A percentile compares a stretch with the other conserved stretches of the same genome.
phyloP scores from a whole-genome alignment of 2,797 vertebrate genomes.

The Ctenopoma multispine region DNA sequence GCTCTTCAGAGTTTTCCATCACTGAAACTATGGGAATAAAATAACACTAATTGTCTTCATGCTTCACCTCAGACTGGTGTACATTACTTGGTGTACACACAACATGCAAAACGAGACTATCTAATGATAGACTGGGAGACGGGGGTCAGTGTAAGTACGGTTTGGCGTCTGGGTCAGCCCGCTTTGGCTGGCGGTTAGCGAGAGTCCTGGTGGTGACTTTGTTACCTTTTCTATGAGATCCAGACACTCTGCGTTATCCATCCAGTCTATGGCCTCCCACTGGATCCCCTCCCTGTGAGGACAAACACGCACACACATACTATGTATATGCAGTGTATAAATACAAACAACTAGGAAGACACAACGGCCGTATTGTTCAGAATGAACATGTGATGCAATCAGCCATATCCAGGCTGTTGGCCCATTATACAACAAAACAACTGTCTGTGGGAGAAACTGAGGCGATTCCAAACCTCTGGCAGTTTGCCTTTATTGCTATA shows the following conservation, averaged over 20 bases:
- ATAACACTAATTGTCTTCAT: conserved; percentile 59
- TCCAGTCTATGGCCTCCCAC: conserved; percentile 96
- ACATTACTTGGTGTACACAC: conserved; percentile 65
- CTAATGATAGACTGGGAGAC: conserved; percentile 69
- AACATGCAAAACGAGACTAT: conserved; percentile 68
- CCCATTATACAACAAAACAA: conserved; percentile 76
- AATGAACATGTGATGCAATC: conserved; percentile 81
- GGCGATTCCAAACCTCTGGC: conserved; percentile 66
- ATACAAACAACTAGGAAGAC: conserved; percentile 63
- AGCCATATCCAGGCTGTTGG: conserved; percentile 73
- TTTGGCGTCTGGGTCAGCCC: conserved; percentile 65
- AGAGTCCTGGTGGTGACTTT: conserved; percentile 53
- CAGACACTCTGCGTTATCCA: conserved; percentile 95
- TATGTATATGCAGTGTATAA: conserved; percentile 49
- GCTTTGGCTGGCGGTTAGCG: conserved; percentile 63
- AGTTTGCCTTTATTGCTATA: conserved; percentile 28
- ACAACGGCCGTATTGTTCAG: conserved; percentile 78
- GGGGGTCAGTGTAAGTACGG: conserved; percentile 65
- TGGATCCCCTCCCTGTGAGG: conserved; percentile 89
- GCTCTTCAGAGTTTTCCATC: conserved; percentile 36
- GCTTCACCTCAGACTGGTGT: conserved; percentile 57
- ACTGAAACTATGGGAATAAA: conserved; percentile 53
- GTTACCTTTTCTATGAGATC: conserved; percentile 93
- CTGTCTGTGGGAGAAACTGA: conserved; percentile 73
- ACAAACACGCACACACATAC: conserved; percentile 59